Conservation (phyloP, 1,140 invertebrate genomes). For the Phenacoccus solenopsis region DNA sequence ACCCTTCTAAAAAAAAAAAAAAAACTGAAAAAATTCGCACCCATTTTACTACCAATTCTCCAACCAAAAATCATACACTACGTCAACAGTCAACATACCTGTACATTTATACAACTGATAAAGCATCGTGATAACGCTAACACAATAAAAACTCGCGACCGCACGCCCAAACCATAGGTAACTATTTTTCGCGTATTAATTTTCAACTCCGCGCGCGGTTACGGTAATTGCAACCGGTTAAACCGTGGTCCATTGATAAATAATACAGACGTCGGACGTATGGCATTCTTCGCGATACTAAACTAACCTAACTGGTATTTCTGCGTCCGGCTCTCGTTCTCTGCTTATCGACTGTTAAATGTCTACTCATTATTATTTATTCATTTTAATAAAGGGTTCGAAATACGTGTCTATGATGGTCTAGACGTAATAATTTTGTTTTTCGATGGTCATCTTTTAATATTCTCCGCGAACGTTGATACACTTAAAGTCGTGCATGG, state of each 20-base stretch:
- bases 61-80: too few relatives aligned
- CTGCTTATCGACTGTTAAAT: slow-evolving; percentile 5
- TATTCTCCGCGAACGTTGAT: too few relatives aligned
- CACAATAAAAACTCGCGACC: neutral
- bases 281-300: neutral
- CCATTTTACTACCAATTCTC: too few relatives aligned
- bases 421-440: slow-evolving; percentile 16
- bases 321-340: neutral
- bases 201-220: neutral
- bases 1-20: too few relatives aligned
- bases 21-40: too few relatives aligned
- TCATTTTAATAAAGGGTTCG: slow-evolving; percentile 7
- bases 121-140: too few relatives aligned
- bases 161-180: too few relatives aligned
- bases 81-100: too few relatives aligned
- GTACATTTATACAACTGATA: too few relatives aligned
- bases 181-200: neutral
- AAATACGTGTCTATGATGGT: slow-evolving; percentile 12
- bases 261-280: neutral
- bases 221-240: neutral
- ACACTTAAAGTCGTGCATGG: too few relatives aligned
- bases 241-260: neutral
- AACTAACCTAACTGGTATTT: slow-evolving; percentile 2
- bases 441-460: neutral
- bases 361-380: slow-evolving; percentile 15